Conservation (phyloP, 2,888 invertebrate genomes). For the Leptopilina myrica region DNA sequence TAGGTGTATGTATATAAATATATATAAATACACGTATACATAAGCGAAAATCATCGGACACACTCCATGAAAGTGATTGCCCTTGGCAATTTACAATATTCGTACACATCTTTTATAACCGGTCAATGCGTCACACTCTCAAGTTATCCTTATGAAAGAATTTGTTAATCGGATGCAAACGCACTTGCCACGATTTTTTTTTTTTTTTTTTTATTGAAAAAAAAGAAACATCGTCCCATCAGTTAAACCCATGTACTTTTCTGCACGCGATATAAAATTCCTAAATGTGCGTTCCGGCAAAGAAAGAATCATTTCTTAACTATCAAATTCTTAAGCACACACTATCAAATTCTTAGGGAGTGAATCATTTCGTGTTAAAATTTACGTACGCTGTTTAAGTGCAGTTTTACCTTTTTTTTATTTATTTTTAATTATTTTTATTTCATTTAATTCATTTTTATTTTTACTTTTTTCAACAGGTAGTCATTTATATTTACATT, state of each 20-base stretch:
- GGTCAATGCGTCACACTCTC: slow-evolving; percentile 40
- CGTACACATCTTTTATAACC: slow-evolving; percentile 38
- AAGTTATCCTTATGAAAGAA: slow-evolving; percentile 31
- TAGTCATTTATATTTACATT: no score
- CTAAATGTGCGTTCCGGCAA: background rate
- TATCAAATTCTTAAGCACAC: slow-evolving; percentile 19
- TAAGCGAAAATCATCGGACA: slow-evolving; percentile 57
- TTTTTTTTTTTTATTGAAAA: no score
- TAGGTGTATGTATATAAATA: slow-evolving; percentile 34
- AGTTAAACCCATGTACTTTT: slow-evolving; percentile 31
- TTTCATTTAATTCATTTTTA: no score
- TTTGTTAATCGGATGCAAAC: slow-evolving; percentile 56
- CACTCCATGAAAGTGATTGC: slow-evolving; percentile 61
- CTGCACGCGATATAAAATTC: slow-evolving; percentile 33
- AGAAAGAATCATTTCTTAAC: background rate
- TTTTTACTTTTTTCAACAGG: no score
- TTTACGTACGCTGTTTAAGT: background rate
- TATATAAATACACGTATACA: slow-evolving; percentile 23
- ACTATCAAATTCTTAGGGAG: slow-evolving; percentile 20
- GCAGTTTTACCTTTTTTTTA: no score
- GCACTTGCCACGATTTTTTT: slow-evolving; percentile 15
- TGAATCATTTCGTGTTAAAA: background rate
- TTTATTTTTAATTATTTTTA: no score
- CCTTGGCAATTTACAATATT: slow-evolving; percentile 50
- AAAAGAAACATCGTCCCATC: background rate